Base-by-base conservation (phyloP, 2,888 invertebrate genomes). In the Tubulanus polymorphus region DNA sequence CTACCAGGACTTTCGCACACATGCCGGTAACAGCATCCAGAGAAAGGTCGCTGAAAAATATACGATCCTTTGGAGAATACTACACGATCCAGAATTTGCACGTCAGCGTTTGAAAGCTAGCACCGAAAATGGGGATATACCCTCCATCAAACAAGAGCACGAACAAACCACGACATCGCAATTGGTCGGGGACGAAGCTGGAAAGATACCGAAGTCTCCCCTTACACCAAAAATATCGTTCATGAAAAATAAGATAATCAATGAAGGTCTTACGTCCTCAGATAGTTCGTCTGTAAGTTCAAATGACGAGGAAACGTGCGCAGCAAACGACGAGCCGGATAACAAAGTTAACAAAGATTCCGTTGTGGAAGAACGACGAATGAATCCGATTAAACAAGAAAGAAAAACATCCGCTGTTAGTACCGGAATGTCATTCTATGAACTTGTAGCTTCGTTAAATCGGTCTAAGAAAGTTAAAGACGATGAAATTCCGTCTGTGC, bases 261-360 rank as follows among this genome's bases (percentile, higher is more conserved):
- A 41, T 41, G 41, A 41, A 41, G 41, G 41, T 15, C 18, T 41
- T n/a, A n/a, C n/a, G n/a, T n/a, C n/a, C n/a, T n/a, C n/a, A n/a
- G n/a, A n/a, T n/a, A n/a, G n/a, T n/a, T n/a, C n/a, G n/a, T n/a
- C n/a, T n/a, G n/a, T n/a, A n/a, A n/a, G n/a, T n/a, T n/a, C n/a
- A n/a, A n/a, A n/a, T n/a, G n/a, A n/a, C n/a, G n/a, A n/a, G 3
- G 41, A 41, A 8, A 23, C 15, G 6, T 8, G 18, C 5, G 41
- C 41, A 41, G 15, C 41, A 23, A 23, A 41, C 6, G 41, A 41
- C 6, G 41, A 41, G 5, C 10, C n/a, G n/a, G n/a, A 12, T n/a
- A 23, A 41, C 41, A 41, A 41, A 41, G n/a, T n/a, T n/a, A n/a
- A n/a, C n/a, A n/a, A n/a, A n/a, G n/a, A n/a, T n/a, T n/a, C n/a